Evolutionary conservation across 2,888 invertebrate genomes (phyloP).

Genomic region (Melanophora roralis): DNA sequence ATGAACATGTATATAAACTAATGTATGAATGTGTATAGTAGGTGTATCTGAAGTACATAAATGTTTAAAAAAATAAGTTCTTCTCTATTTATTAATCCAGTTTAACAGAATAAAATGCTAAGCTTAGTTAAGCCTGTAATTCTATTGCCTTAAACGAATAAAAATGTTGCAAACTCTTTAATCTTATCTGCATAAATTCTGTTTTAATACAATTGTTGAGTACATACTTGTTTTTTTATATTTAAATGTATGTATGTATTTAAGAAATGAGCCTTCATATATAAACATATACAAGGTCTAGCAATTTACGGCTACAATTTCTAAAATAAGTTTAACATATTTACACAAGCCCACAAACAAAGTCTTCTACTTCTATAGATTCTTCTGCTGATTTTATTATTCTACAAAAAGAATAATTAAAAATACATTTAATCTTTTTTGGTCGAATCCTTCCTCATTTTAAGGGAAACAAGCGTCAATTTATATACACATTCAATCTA

Average conservation of each 20-base stretch:
- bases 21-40: too few relatives aligned
- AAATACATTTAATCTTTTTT: background rate
- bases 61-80: background rate
- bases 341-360: too few relatives aligned
- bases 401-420: background rate
- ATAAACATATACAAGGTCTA: background rate
- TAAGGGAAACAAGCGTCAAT: too few relatives aligned
- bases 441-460: too few relatives aligned
- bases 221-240: constrained; percentile 2
- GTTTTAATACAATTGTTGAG: constrained; percentile 12
- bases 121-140: constrained; percentile 9
- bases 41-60: background rate
- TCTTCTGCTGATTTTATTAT: background rate
- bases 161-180: constrained; percentile 8
- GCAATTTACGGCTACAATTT: too few relatives aligned
- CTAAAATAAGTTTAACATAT: too few relatives aligned
- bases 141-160: constrained; percentile 13
- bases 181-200: constrained; percentile 17
- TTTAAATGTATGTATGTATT: constrained; percentile 8
- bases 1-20: background rate
- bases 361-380: too few relatives aligned
- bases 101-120: background rate
- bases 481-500: background rate
- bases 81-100: background rate
- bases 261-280: background rate